Evolutionary conservation across 92 coral and sea anemone genomes (phyloP).

Genomic region (Phenganax subtilis): DNA sequence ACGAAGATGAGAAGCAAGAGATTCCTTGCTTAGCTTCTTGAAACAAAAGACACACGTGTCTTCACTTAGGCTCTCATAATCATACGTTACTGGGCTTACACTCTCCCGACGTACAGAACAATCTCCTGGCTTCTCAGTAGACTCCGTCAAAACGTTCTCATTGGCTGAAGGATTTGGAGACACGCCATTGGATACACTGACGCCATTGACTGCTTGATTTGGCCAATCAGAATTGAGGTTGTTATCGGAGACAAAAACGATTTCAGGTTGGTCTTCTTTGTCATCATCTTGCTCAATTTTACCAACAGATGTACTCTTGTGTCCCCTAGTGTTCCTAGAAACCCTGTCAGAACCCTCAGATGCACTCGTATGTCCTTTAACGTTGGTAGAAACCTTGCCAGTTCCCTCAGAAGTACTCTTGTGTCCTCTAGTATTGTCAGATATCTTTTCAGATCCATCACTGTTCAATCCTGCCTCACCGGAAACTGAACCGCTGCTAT

Average conservation of each 20-base stretch:
- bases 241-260: constrained; percentile 31
- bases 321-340: background rate
- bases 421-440: background rate
- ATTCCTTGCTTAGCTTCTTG: constrained; percentile 5
- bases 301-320: constrained; percentile 6
- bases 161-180: background rate
- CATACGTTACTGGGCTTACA: background rate
- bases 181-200: background rate
- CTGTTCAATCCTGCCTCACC: constrained; percentile 1
- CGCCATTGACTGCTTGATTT: background rate
- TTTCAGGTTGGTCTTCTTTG: constrained; percentile 7
- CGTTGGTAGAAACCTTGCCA: background rate
- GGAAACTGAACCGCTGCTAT: constrained; percentile 24
- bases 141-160: background rate
- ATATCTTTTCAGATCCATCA: constrained; percentile 13
- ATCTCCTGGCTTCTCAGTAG: constrained; percentile 28
- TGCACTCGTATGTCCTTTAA: background rate
- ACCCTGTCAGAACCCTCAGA: background rate
- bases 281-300: background rate
- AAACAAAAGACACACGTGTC: constrained; percentile 35
- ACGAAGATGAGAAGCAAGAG: constrained; percentile 7
- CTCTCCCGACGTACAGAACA: background rate
- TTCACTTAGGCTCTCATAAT: constrained; percentile 6
- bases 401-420: background rate
- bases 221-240: constrained; percentile 22